A percentile compares a stretch with the other conserved stretches of the same genome.
Conservation (phyloP, 2,797 vertebrate species). For the Chelonia mydas region DNA sequence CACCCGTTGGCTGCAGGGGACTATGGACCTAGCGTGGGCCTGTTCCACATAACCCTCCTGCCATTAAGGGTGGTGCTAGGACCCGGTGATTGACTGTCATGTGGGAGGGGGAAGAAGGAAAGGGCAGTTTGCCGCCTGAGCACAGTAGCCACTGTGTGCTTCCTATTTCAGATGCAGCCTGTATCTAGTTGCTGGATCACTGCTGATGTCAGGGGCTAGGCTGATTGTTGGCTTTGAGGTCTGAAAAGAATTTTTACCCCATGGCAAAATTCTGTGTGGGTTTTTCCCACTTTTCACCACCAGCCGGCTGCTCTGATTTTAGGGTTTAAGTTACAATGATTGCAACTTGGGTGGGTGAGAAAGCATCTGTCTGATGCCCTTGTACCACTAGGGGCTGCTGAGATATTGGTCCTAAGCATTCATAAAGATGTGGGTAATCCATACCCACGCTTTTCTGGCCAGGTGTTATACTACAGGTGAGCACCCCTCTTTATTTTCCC, state of each 20-base stretch:
- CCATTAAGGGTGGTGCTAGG: not conserved
- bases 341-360: not conserved
- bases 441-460: no score
- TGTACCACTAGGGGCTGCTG: not conserved
- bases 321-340: not conserved
- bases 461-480: no score
- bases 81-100: not conserved
- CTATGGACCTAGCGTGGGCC: not conserved
- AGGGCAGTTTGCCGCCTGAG: not conserved
- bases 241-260: not conserved
- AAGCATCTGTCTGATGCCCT: not conserved
- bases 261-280: not conserved
- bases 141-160: not conserved
- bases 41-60: not conserved
- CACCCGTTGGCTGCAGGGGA: not conserved
- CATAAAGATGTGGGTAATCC: no score
- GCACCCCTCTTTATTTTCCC: no score
- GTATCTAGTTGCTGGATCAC: not conserved
- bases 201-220: no score
- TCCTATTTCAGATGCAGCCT: not conserved
- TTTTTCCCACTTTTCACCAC: not conserved
- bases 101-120: not conserved
- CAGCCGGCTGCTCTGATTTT: not conserved
- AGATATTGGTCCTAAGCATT: no score
- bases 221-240: not conserved